Evolutionary conservation across 64 coral and sea anemone species (phyloP), one percentile per base, ranked within the genome.

Genomic region (Montipora capricornis): DNA sequence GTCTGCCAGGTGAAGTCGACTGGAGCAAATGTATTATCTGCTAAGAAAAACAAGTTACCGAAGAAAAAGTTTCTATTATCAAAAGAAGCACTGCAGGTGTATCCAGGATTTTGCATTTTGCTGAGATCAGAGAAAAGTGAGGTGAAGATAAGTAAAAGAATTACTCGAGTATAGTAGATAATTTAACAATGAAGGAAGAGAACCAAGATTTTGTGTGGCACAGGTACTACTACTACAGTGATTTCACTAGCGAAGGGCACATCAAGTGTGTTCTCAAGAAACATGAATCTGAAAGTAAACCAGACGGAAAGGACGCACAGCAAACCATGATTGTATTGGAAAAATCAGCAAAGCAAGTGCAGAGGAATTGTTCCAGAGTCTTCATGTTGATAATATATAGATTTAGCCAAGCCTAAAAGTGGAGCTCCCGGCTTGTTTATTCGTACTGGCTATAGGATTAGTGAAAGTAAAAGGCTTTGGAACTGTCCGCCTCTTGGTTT

Each of bases 231-330:
- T 79, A 79, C 77, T 26, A 26, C 24, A 79, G 77, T 79, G 49
- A 79, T 53, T 79, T 79, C 77, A 79, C 77, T 16, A 79, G 47
- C 77, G 47, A 79, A 52, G 77, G 77, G 47, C 77, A 53, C 47
- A 79, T 79, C 47, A 51, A 52, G 77, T 46, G 77, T 79, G 47
- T 52, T 79, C 77, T 78, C 76, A 78, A 79, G 77, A 79, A 73
- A 20, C 69, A 20, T 52, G 77, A 51, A 48, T 79, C 77, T 79
- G 14, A 79, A 47, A 77, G 44, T 10, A 47, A 48, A 77, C 29
- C 29, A 77, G 44, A 46, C 5, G 75, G 15, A 46, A 44, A 44
- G 44, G 44, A 26, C 10, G 75, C 64, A 0, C 64, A 8, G 64
- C 17, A 4, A 20, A 20, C 69, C 69, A 73, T 73, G 69, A 73